Evolutionary conservation across 92 coral and sea anemone species (phyloP), one percentile per base, ranked within the genome.

Genomic region (Desmophyllum pertusum): DNA sequence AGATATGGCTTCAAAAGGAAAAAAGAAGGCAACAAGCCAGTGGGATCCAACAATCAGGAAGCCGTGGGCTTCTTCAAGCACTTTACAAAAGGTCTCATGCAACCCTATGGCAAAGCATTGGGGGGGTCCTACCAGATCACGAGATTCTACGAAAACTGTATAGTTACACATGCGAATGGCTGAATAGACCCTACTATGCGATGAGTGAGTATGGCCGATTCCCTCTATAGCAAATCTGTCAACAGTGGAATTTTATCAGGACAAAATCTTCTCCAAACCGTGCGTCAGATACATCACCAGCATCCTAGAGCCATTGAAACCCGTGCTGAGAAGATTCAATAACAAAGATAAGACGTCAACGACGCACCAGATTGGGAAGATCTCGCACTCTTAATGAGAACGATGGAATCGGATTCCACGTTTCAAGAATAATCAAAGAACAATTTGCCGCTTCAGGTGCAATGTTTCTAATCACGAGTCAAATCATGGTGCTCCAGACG

Each of bases 91-190:
- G 21, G 5, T 17, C 3, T 52, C 19, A 11, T 52, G 19, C 19
- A 21, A 52, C 61, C 61, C 15, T 52, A 52, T n/a, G 61, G 61
- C 19, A 52, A 52, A 52, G 61, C 61, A 5, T 5, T 10, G 19
- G 61, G 61, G 2, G n/a, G n/a, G 61, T 52, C 21, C 19, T 52
- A 17, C 61, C 61, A 52, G 61, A 52, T n/a, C 61, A 52, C 27
- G 38, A 75, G 29, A 41, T 41, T 6, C 23, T 33, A 29, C 17
- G 41, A 15, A 39, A 75, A 75, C 55, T 78, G 2, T 23, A 78
- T 27, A 35, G 72, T 3, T 78, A 35, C 73, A 78, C 83, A 0
- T 78, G 83, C 29, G 83, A 78, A n/a, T 78, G 83, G 83, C 73
- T 78, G 21, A 57, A 41, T 0, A 29, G 83, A 8, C 83, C 73